These are phyloP conservation scores for Tetragnatha montana DNA, from an alignment of 2,888 invertebrate species.

Conservation along the genomic window DNA sequence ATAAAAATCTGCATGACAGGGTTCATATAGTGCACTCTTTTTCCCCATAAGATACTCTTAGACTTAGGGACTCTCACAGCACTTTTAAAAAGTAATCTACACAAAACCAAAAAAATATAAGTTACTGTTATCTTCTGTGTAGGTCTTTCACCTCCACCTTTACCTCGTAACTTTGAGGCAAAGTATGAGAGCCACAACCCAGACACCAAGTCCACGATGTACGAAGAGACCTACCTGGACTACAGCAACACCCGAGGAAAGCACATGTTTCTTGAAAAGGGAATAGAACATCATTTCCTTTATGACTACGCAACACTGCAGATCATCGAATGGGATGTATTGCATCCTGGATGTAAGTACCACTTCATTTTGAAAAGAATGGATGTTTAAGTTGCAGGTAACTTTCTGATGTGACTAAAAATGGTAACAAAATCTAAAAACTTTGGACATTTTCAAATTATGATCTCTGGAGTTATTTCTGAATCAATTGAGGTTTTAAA, in stretches of 20 bases:
- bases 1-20: too few relatives aligned
- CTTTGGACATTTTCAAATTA: too few relatives aligned
- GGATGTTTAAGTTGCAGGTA: too few relatives aligned
- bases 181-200: slow-evolving; percentile 14
- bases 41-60: too few relatives aligned
- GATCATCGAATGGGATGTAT: slow-evolving; percentile 19
- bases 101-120: not conserved
- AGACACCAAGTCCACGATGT: not conserved
- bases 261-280: slow-evolving; percentile 22
- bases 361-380: not conserved
- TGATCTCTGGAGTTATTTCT: too few relatives aligned
- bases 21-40: too few relatives aligned
- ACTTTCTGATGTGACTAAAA: too few relatives aligned
- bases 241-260: slow-evolving; percentile 38
- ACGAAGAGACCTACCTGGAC: slow-evolving; percentile 55
- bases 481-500: too few relatives aligned
- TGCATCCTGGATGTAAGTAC: slow-evolving; percentile 61
- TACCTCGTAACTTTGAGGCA: slow-evolving; percentile 39
- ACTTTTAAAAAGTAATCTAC: too few relatives aligned
- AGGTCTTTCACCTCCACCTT: slow-evolving; percentile 50
- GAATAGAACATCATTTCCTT: slow-evolving; percentile 39
- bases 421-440: too few relatives aligned
- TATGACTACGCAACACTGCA: slow-evolving; percentile 42
- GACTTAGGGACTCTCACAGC: too few relatives aligned
- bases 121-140: not conserved